Evolutionary conservation across 1,140 invertebrate genomes (phyloP), one percentile per base, ranked within the genome.

Genomic region (Drosophila fuyamai): DNA sequence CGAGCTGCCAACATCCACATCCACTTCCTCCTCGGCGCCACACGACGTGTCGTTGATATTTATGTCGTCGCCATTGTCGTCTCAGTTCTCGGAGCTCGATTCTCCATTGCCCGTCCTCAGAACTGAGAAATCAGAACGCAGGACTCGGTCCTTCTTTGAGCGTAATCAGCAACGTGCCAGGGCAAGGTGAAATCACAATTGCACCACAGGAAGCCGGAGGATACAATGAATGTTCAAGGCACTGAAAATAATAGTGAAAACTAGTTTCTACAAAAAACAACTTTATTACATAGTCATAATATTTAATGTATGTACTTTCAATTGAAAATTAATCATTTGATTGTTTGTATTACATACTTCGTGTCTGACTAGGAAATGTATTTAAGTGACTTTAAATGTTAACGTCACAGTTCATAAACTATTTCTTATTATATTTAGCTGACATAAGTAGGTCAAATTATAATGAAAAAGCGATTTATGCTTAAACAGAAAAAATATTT

Each of bases 121-220:
- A 5, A 47, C 14, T 53, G 32, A 18, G 50, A 4, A 53, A 8
- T 4, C 50, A 53, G 50, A 32, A 53, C 50, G 14, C 38, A 36
- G 38, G 29, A 36, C 61, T 58, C 59, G 70, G 38, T n/a, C 10
- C 63, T n/a, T 32, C 27, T 47, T 82, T 50, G 41, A 50, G 79
- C 79, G 79, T 79, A 88, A 88, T 86, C 83, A 86, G 84, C 79
- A 88, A 79, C 76, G 79, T 86, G 71, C 71, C 83, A 83, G 83
- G 48, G 65, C 61, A 60, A 82, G 76, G 48, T 54, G 13, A 71
- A 71, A 76, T 72, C 62, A 77, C 71, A 79, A 70, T 63, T 54
- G 76, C 79, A 65, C 79, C 76, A 60, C 83, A 86, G 83, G 83
- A 86, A 83, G 83, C 76, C 71, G 56, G 73, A 77, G 83, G 79